phyloP scores from a whole-genome alignment of 2,888 invertebrate genomes.

The Ochropacha duplaris region DNA sequence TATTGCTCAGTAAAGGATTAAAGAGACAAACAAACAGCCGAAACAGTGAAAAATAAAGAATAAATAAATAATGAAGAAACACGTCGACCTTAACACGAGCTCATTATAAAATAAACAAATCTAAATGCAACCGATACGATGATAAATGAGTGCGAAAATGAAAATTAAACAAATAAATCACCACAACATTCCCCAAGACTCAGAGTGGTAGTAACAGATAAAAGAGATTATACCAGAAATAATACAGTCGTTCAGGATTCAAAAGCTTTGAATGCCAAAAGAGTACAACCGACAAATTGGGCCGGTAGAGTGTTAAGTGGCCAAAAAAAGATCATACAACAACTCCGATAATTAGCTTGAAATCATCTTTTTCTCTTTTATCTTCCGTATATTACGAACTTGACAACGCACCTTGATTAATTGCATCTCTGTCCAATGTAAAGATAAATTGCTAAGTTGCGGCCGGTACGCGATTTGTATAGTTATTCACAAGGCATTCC shows the following conservation, averaged over 20 bases:
- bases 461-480: conserved; percentile 24
- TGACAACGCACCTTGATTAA: conserved; percentile 79
- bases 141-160: conserved; percentile 47
- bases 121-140: conserved; percentile 52
- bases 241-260: conserved; percentile 24
- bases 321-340: conserved; percentile 59
- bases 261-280: conserved; percentile 48
- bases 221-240: conserved; percentile 25
- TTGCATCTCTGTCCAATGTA: conserved; percentile 70
- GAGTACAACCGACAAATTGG: conserved; percentile 63
- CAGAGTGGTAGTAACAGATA: conserved; percentile 26
- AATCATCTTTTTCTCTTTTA: conserved; percentile 77
- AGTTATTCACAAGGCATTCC: conserved; percentile 34
- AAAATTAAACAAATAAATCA: conserved; percentile 47
- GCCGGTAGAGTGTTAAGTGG: conserved; percentile 71
- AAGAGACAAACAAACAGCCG: background rate
- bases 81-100: conserved; percentile 33
- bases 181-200: conserved; percentile 21
- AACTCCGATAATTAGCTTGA: conserved; percentile 75
- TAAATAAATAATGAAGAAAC: conserved; percentile 20
- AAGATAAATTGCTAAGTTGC: conserved; percentile 66
- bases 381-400: conserved; percentile 66
- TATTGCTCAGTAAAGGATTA: background rate
- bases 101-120: conserved; percentile 56
- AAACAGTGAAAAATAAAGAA: conserved; percentile 25